phyloP scores from a whole-genome alignment of 1,140 invertebrate species.

The Caenorhabditis remanei region DNA sequence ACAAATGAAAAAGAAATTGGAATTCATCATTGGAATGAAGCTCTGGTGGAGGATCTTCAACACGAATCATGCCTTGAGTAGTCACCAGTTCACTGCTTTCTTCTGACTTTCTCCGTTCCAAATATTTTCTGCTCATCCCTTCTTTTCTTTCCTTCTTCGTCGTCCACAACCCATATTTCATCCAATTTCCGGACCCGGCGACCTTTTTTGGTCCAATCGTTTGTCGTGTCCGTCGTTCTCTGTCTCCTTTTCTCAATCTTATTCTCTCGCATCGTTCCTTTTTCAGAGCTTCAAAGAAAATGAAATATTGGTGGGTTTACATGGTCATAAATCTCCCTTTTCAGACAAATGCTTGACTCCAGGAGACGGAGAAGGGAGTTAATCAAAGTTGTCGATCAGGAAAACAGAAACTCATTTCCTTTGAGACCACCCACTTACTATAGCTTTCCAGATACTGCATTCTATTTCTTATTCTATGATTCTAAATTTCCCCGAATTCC shows the following conservation, averaged over 20 bases:
- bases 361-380: background rate
- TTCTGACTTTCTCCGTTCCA: no score
- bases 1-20: no score
- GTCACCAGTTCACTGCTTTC: no score
- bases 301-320: background rate
- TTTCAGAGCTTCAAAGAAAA: background rate
- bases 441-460: background rate
- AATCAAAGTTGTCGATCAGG: conserved; percentile 26
- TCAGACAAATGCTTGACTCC: background rate
- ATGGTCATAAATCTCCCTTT: background rate
- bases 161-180: conserved; percentile 4
- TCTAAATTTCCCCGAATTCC: no score
- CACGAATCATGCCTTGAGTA: no score
- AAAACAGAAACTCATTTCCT: conserved; percentile 34
- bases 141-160: background rate
- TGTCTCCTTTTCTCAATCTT: background rate
- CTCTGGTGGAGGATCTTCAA: no score
- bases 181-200: conserved; percentile 45
- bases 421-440: background rate
- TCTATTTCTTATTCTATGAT: no score
- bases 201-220: conserved; percentile 47
- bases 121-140: background rate
- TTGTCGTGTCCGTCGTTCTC: conserved; percentile 51
- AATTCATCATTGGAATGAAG: no score
- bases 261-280: background rate